Percentiles rank a stretch among this genome's conserved stretches.
phyloP scores from a whole-genome alignment of 2,113 vertebrate genomes.

The Xenopus borealis region DNA sequence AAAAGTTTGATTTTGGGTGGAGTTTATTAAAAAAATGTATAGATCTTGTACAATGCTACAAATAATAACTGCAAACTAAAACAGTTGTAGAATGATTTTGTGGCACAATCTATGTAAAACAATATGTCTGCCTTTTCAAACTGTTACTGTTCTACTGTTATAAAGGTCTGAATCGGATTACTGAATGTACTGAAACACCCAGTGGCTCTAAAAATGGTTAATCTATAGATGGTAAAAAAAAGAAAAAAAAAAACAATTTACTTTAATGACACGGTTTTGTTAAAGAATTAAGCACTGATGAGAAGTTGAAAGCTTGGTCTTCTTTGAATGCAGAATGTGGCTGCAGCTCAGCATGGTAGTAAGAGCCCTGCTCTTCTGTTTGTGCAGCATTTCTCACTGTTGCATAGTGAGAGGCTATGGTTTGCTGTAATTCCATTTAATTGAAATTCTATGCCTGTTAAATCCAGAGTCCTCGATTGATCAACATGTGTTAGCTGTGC shows the following conservation, averaged over 20 bases:
- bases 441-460: slow-evolving; percentile 67
- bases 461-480: slow-evolving; percentile 63
- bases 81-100: too few relatives aligned
- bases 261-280: slow-evolving; percentile 26
- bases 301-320: slow-evolving; percentile 45
- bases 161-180: too few relatives aligned
- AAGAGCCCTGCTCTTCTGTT: slow-evolving; percentile 48
- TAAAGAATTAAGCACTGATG: slow-evolving; percentile 48
- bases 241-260: slow-evolving; percentile 46
- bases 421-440: slow-evolving; percentile 63
- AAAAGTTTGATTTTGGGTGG: too few relatives aligned
- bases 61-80: too few relatives aligned
- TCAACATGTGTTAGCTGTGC: slow-evolving; percentile 65
- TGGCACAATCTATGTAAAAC: too few relatives aligned
- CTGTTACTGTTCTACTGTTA: too few relatives aligned
- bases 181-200: not conserved
- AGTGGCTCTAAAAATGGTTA: not conserved
- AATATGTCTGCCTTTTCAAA: too few relatives aligned
- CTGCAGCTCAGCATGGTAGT: slow-evolving; percentile 46
- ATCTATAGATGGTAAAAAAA: not conserved
- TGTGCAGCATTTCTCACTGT: slow-evolving; percentile 51
- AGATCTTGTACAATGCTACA: too few relatives aligned
- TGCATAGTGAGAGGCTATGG: slow-evolving; percentile 48
- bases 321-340: slow-evolving; percentile 47
- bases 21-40: too few relatives aligned